phyloP scores from a whole-genome alignment of 2,797 vertebrate genomes.

The Myoxocephalus aenaeus region DNA sequence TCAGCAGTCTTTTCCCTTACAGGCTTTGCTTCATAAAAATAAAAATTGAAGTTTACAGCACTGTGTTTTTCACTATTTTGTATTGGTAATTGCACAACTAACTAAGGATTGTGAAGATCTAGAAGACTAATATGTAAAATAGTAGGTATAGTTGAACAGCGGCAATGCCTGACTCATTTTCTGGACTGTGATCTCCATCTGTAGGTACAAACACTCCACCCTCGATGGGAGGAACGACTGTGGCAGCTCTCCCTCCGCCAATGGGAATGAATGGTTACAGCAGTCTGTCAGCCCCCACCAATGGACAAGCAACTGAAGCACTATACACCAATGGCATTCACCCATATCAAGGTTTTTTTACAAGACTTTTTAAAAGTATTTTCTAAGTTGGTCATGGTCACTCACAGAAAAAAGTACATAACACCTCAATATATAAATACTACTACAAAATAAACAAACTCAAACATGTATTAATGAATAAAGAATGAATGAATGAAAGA shows the following conservation, averaged over 20 bases:
- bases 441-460: not conserved
- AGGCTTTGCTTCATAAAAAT: slow-evolving; percentile 9
- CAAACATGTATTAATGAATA: not conserved
- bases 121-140: not conserved
- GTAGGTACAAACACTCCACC: slow-evolving; percentile 94
- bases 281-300: slow-evolving; percentile 85
- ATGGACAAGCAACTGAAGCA: slow-evolving; percentile 89
- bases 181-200: slow-evolving; percentile 16
- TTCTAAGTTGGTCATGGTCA: not conserved
- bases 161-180: slow-evolving; percentile 10
- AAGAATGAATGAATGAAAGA: not conserved
- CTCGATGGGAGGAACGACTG: slow-evolving; percentile 90
- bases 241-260: slow-evolving; percentile 88
- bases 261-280: slow-evolving; percentile 93
- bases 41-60: slow-evolving; percentile 7
- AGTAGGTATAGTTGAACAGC: slow-evolving; percentile 4
- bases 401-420: not conserved
- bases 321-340: slow-evolving; percentile 93
- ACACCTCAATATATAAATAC: not conserved
- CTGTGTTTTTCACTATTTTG: not conserved
- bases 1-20: not conserved
- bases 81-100: not conserved
- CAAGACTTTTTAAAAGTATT: not conserved
- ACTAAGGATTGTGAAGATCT: not conserved
- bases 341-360: slow-evolving; percentile 89